phyloP scores from a whole-genome alignment of 2,797 vertebrate genomes.

The Cossypha polioptera region DNA sequence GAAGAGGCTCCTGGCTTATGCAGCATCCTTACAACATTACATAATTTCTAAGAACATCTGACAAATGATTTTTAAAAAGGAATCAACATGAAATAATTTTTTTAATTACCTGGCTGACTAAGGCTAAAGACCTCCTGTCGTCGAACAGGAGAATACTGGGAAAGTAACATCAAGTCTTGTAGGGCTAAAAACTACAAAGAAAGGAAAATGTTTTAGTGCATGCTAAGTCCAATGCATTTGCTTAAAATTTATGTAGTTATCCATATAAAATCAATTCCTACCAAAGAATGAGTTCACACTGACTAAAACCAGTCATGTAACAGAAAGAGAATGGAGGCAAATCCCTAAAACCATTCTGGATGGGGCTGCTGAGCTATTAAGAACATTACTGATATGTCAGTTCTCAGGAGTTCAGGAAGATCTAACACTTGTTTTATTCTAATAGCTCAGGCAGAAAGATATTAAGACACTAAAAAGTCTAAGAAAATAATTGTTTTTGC shows the following conservation, averaged over 20 bases:
- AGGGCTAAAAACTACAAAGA: constrained; percentile 89
- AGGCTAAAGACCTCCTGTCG: constrained; percentile 93
- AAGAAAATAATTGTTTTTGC: not conserved
- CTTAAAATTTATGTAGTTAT: not conserved
- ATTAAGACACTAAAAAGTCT: not conserved
- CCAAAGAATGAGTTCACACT: not conserved
- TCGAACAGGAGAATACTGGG: constrained; percentile 88
- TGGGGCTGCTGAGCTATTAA: not conserved
- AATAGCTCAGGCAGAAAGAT: not conserved
- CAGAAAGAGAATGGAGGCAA: not conserved
- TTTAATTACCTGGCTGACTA: constrained; percentile 90
- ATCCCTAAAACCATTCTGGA: not conserved
- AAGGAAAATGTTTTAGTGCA: not conserved
- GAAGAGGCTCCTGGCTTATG: not conserved
- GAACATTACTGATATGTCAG: not conserved
- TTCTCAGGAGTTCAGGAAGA: not conserved
- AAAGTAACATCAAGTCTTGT: constrained; percentile 92
- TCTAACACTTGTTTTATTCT: not conserved
- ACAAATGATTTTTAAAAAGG: not conserved
- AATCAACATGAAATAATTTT: not conserved
- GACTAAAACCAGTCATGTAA: not conserved
- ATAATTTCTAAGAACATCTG: not conserved
- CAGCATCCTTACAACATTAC: not conserved
- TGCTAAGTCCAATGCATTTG: not conserved
- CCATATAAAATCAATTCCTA: not conserved